These are phyloP conservation scores for Passer montanus DNA, from an alignment of 2,113 vertebrate genomes.

Conservation along the genomic window DNA sequence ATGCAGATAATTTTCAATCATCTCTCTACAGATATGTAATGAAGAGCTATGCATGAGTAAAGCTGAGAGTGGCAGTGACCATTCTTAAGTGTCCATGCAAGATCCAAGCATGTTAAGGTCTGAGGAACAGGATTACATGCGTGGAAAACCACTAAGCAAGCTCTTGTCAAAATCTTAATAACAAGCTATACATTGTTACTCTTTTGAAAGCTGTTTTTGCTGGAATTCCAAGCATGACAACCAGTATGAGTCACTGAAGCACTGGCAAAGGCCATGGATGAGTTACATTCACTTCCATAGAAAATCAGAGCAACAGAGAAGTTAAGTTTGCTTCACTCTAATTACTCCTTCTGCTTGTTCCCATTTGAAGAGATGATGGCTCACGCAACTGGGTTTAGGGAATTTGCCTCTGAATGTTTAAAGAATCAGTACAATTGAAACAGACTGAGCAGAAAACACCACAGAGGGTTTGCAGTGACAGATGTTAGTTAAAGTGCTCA, in stretches of 20 bases:
- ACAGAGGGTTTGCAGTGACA: neutral
- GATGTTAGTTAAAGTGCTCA: neutral
- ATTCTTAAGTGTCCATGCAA: neutral
- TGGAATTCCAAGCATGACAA: slow-evolving; percentile 24
- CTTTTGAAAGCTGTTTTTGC: neutral
- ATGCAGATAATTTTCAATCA: neutral
- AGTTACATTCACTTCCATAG: neutral
- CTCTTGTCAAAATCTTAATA: neutral
- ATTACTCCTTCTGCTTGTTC: neutral
- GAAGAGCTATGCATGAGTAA: neutral
- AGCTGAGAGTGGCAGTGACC: neutral
- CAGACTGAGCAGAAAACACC: neutral
- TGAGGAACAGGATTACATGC: neutral
- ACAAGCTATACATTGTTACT: neutral
- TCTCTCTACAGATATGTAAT: neutral
- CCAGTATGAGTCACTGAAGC: neutral
- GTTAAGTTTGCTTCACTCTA: neutral
- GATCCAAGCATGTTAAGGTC: neutral
- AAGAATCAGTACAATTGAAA: neutral
- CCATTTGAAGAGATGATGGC: neutral
- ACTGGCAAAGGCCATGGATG: neutral
- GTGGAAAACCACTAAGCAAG: neutral
- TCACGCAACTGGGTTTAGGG: neutral
- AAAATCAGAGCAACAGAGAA: neutral
- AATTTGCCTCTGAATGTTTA: neutral